Percentiles rank a stretch among this genome's conserved stretches.
These are phyloP conservation scores for Drosophila yakuba DNA, from an alignment of 1,140 invertebrate genomes.

Conservation along the genomic window DNA sequence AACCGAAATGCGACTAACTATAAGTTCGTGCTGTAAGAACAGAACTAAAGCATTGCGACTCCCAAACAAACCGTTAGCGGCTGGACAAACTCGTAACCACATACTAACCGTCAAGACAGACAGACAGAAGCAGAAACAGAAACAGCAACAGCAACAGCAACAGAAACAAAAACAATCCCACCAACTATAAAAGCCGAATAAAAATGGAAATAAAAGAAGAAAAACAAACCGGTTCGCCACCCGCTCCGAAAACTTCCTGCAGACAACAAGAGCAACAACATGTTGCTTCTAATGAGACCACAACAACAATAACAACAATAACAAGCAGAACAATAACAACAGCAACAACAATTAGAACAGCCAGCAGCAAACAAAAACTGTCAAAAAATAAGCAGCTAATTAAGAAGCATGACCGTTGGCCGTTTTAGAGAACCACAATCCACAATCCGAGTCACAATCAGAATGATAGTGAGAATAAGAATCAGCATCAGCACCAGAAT, in stretches of 20 bases:
- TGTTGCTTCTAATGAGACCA: slow-evolving; percentile 61
- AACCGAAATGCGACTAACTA: not conserved
- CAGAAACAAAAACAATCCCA: not conserved
- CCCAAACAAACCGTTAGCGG: slow-evolving; percentile 1
- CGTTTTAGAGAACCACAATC: slow-evolving; percentile 20
- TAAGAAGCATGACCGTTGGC: slow-evolving; percentile 60
- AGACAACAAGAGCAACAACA: slow-evolving; percentile 28
- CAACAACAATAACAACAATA: slow-evolving; percentile 1
- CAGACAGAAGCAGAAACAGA: no score
- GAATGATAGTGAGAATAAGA: not conserved
- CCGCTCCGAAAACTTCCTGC: slow-evolving; percentile 46
- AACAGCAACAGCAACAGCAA: no score
- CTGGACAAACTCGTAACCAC: slow-evolving; percentile 2
- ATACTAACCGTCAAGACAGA: not conserved
- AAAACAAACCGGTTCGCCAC: slow-evolving; percentile 55
- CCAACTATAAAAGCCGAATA: slow-evolving; percentile 4
- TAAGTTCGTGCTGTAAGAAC: not conserved
- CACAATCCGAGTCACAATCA: slow-evolving; percentile 11
- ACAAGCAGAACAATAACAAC: not conserved
- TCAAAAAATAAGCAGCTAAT: slow-evolving; percentile 71
- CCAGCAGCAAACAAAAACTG: slow-evolving; percentile 43
- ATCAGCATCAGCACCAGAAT: not conserved
- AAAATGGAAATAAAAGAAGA: slow-evolving; percentile 17
- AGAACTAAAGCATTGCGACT: not conserved
- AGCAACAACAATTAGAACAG: slow-evolving; percentile 22